Percentiles rank a stretch among this genome's conserved stretches.
Evolutionary conservation across 1,140 invertebrate genomes (phyloP).

Genomic region (Drosophila setifemur): DNA sequence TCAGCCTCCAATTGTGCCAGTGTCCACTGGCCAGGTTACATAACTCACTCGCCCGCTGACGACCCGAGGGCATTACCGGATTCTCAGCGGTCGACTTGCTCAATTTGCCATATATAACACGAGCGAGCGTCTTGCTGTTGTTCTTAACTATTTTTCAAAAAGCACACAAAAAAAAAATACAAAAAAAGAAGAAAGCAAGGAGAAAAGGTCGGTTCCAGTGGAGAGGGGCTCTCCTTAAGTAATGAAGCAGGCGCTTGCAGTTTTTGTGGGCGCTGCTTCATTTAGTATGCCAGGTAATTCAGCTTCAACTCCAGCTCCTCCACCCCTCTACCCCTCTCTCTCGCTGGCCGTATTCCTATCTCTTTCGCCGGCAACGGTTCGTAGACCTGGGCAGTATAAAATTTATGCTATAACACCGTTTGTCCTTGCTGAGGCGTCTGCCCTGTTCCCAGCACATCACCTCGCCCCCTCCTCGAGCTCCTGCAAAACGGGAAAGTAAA

Average conservation of each 20-base stretch:
- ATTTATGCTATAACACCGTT: slow-evolving; percentile 75
- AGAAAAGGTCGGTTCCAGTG: not conserved
- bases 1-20: slow-evolving; percentile 61
- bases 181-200: not conserved
- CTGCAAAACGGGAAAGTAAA: slow-evolving; percentile 46
- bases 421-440: slow-evolving; percentile 70
- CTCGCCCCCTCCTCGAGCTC: not conserved
- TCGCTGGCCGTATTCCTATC: not conserved
- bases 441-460: not conserved
- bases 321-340: not conserved
- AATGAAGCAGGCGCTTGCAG: slow-evolving; percentile 73
- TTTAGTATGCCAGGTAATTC: slow-evolving; percentile 65
- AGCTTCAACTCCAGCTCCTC: too few relatives aligned
- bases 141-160: slow-evolving; percentile 78
- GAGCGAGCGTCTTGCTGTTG: slow-evolving; percentile 25
- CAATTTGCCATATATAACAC: slow-evolving; percentile 78
- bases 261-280: slow-evolving; percentile 75
- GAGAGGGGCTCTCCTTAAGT: slow-evolving; percentile 41
- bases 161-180: too few relatives aligned
- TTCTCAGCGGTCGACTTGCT: slow-evolving; percentile 72
- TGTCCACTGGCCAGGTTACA: slow-evolving; percentile 61
- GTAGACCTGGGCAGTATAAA: slow-evolving; percentile 79
- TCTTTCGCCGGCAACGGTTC: slow-evolving; percentile 27
- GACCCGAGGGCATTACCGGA: slow-evolving; percentile 71
- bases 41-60: slow-evolving; percentile 66